Conservation (phyloP, 2,797 vertebrate genomes). For the Lithobates sylvaticus region DNA sequence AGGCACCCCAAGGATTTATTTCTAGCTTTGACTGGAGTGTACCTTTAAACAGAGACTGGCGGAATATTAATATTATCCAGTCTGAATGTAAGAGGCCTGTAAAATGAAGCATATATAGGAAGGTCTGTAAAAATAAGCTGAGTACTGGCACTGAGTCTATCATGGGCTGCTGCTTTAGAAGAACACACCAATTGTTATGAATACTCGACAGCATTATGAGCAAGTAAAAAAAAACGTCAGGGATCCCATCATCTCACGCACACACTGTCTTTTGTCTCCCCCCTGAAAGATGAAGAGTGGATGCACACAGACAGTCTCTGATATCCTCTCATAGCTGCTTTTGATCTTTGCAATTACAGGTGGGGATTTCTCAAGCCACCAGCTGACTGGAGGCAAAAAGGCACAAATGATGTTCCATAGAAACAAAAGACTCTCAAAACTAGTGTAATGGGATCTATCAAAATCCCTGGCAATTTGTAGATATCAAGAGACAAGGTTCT, state of each 20-base stretch:
- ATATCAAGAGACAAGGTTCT: slow-evolving; percentile 56
- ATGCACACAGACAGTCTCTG: slow-evolving; percentile 56
- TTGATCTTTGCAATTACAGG: slow-evolving; percentile 62
- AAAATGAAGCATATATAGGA: slow-evolving; percentile 28
- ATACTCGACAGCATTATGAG: slow-evolving; percentile 33
- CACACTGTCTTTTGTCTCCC: slow-evolving; percentile 58
- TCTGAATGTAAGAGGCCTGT: background rate
- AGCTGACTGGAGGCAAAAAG: slow-evolving; percentile 33
- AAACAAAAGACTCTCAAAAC: slow-evolving; percentile 52
- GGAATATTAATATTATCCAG: background rate
- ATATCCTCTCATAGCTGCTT: slow-evolving; percentile 37
- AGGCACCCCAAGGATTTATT: too few relatives aligned
- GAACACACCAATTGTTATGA: slow-evolving; percentile 55
- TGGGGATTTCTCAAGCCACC: slow-evolving; percentile 47
- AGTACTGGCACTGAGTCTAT: slow-evolving; percentile 34
- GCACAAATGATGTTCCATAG: slow-evolving; percentile 43
- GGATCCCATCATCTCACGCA: slow-evolving; percentile 51
- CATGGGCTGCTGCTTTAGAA: slow-evolving; percentile 59
- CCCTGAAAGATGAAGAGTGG: slow-evolving; percentile 56
- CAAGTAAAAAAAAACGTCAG: slow-evolving; percentile 29
- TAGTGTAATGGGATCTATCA: slow-evolving; percentile 44
- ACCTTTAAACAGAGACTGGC: too few relatives aligned
- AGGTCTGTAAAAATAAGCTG: slow-evolving; percentile 6
- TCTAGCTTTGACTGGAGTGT: too few relatives aligned
- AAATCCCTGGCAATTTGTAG: slow-evolving; percentile 51